Percentiles rank a stretch among this genome's conserved stretches.
Evolutionary conservation across 2,797 vertebrate genomes (phyloP).

Genomic region (Diceros bicornis): DNA sequence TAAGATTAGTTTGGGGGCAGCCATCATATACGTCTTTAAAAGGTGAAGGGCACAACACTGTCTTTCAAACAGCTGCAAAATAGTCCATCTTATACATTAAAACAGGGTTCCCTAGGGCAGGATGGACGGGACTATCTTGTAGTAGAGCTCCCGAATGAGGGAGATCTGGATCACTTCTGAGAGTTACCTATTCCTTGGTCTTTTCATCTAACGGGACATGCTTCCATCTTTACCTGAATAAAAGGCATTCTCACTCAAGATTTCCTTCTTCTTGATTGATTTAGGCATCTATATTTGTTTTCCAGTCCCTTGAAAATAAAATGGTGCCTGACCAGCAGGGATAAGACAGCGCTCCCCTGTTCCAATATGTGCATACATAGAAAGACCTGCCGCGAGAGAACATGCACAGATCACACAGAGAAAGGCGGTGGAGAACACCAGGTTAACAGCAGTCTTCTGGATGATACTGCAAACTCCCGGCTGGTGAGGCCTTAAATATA

Average conservation of each 20-base stretch:
- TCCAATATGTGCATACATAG: background rate
- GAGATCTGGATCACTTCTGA: background rate
- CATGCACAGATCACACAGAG: background rate
- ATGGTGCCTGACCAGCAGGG: background rate
- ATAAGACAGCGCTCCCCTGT: accelerated
- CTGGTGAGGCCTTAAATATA: background rate
- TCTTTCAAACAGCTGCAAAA: background rate
- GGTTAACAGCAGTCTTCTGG: background rate
- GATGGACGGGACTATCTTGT: accelerated
- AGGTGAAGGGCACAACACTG: background rate
- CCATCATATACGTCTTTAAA: background rate
- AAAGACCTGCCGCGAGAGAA: background rate
- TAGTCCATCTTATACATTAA: background rate
- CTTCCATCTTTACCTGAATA: background rate
- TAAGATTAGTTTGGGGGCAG: background rate
- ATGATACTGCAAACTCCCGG: background rate
- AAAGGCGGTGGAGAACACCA: background rate
- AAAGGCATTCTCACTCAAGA: background rate
- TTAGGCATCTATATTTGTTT: background rate
- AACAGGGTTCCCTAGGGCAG: background rate
- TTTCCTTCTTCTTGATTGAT: background rate
- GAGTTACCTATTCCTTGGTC: background rate
- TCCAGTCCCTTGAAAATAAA: background rate
- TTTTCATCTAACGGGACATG: background rate
- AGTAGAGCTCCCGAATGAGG: no score